Evolutionary conservation across 2,888 invertebrate species (phyloP), one percentile per base, ranked within the genome.

Genomic region (Eumerus sabulonum): DNA sequence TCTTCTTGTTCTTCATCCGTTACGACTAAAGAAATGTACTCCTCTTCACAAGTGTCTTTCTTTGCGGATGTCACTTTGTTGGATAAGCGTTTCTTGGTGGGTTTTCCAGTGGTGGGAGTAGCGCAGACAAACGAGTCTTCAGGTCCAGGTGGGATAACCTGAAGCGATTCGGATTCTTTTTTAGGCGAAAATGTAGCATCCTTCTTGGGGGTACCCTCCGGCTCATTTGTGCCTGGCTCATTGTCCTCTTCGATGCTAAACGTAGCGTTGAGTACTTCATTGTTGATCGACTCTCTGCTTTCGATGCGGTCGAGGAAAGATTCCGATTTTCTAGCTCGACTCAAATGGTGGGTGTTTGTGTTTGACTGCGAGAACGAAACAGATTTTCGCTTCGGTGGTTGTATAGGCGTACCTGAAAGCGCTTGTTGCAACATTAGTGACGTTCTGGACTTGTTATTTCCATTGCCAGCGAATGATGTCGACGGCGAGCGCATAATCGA

Each of bases 381-480:
- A 0, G 57, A 68, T 13, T 64, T 47, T 0, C 54, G 47, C 17
- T 27, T 71, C 13, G 18, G 17, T 9, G 3, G 56, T 16, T 14
- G n/a, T 48, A 17, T 42, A 1, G 67, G 53, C 54, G 57, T 77
- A 13, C 27, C 56, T 12, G 53, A 51, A n/a, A 77, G 48, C 9
- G 72, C 77, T n/a, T 77, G 77, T 9, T 51, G 57, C 1, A 77
- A 42, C 72, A 77, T 77, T 0, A 77, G 9, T 9, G 77, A 72
- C 16, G 44, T 59, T 35, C 77, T 45, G 0, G 67, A 67, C 9
- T 72, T 62, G 47, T 53, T 72, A 5, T 38, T 63, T 5, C 9
- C 4, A 40, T 36, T 13, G n/a, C 51, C 18, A 3, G 47, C 19
- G 1, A 63, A 27, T 9, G 67, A 50, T 2, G 51, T 19, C 0